A percentile compares a stretch with the other conserved stretches of the same genome.
These are phyloP conservation scores for Popillia japonica DNA, from an alignment of 1,140 invertebrate species.

Conservation along the genomic window DNA sequence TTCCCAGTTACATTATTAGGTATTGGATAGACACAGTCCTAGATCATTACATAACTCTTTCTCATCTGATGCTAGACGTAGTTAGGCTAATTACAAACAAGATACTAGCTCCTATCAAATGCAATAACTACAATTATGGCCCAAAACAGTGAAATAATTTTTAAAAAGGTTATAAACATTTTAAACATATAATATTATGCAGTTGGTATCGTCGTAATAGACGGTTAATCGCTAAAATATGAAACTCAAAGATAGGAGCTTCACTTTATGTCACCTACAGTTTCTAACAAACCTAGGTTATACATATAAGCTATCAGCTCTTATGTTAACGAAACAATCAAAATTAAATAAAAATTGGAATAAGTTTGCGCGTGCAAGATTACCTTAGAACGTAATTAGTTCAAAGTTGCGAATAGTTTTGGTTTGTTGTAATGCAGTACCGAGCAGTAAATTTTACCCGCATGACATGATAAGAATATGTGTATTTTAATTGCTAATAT, in stretches of 20 bases:
- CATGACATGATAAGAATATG: constrained; percentile 77
- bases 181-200: constrained; percentile 68
- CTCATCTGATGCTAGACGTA: too few species aligned
- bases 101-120: too few species aligned
- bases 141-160: too few species aligned
- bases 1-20: too few species aligned
- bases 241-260: constrained; percentile 63
- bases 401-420: constrained; percentile 73
- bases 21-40: too few species aligned
- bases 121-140: too few species aligned
- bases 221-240: constrained; percentile 44
- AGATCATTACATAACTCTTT: too few species aligned
- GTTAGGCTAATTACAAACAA: too few species aligned
- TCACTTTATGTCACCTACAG: constrained; percentile 59
- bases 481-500: constrained; percentile 81
- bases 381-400: constrained; percentile 75
- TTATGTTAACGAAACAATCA: constrained; percentile 82
- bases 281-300: constrained; percentile 78
- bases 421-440: constrained; percentile 79
- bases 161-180: constrained; percentile 71
- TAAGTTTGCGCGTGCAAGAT: too few species aligned
- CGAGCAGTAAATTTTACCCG: constrained; percentile 82
- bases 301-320: constrained; percentile 82
- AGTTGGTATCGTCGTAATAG: constrained; percentile 58
- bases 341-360: constrained; percentile 74